Evolutionary conservation across 2,888 invertebrate species (phyloP), one percentile per base, ranked within the genome.

Genomic region (Apamea epomidion): DNA sequence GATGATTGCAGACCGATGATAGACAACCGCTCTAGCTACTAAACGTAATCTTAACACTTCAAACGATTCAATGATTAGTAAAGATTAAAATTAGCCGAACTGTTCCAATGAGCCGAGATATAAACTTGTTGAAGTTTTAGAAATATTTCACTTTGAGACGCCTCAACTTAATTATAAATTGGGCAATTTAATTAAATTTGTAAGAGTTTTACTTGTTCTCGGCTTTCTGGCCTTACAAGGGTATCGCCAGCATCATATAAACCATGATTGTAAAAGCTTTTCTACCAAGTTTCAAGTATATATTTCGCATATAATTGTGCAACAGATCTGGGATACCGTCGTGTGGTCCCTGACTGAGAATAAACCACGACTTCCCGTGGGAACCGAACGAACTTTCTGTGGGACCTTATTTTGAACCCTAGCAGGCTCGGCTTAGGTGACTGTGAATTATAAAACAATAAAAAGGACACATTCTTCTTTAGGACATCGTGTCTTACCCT

Each of bases 291-390:
- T 51, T 45, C 73, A 37, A 74, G 74, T 68, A 72, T 74, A 77
- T 65, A 78, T 62, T 78, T 54, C 72, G 78, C 64, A 74, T 84
- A 86, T 84, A 86, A 78, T 83, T 79, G 79, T 85, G 67, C 74
- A 80, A 51, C 54, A 80, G 73, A 86, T 86, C 87, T 78, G 29
- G 85, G 81, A 83, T 86, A 84, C 76, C 67, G 77, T 67, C 86
- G 84, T 86, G 80, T 85, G 70, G 84, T 83, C 76, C 74, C 76
- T 42, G 80, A 51, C 85, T 86, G 32, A 42, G 77, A 78, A 86
- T 84, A 86, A 75, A 70, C 84, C 84, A 84, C 81, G 84, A 86
- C 75, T 86, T 84, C 84, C 85, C 85, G 85, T 86, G 85, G 85
- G 85, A 86, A 86, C 75, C 73, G 84, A 76, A 78, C 77, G 84